Evolutionary conservation across 2,113 vertebrate genomes (phyloP).

Genomic region (Indri indri): DNA sequence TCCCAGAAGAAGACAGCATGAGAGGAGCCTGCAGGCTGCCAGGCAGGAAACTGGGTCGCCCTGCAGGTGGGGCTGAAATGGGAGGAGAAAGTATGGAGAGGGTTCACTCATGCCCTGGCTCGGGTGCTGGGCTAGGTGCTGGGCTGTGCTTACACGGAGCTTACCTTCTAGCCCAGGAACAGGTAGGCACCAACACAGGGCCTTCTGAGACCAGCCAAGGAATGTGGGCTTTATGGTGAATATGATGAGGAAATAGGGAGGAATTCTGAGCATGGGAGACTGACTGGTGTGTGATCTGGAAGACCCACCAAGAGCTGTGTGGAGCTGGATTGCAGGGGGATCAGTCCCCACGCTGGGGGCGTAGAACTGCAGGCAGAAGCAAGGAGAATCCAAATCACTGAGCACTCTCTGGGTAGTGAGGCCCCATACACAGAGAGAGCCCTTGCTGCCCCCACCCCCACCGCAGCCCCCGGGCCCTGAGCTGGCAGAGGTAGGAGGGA

Average conservation of each 20-base stretch:
- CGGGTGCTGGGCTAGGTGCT: too few species aligned
- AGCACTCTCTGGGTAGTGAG: not conserved
- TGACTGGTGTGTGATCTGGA: not conserved
- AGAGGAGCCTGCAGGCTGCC: not conserved
- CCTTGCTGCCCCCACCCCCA: not conserved
- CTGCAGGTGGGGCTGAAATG: not conserved
- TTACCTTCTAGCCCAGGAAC: not conserved
- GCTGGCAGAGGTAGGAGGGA: not conserved
- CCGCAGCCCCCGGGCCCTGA: accelerated
- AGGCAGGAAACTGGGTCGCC: not conserved
- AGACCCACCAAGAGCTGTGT: not conserved
- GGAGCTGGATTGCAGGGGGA: not conserved
- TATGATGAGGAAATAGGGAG: not conserved
- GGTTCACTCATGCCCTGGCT: accelerated
- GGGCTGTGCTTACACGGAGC: not conserved
- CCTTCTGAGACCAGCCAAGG: not conserved
- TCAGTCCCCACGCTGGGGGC: not conserved
- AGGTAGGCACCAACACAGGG: not conserved
- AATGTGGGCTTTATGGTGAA: not conserved
- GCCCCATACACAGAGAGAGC: too few species aligned
- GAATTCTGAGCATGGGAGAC: not conserved
- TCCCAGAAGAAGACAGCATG: not conserved
- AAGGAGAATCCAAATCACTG: not conserved
- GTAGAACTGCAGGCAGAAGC: not conserved
- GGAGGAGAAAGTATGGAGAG: not conserved